Evolutionary conservation across 2,888 invertebrate species (phyloP).

Genomic region (Craniophora ligustri): DNA sequence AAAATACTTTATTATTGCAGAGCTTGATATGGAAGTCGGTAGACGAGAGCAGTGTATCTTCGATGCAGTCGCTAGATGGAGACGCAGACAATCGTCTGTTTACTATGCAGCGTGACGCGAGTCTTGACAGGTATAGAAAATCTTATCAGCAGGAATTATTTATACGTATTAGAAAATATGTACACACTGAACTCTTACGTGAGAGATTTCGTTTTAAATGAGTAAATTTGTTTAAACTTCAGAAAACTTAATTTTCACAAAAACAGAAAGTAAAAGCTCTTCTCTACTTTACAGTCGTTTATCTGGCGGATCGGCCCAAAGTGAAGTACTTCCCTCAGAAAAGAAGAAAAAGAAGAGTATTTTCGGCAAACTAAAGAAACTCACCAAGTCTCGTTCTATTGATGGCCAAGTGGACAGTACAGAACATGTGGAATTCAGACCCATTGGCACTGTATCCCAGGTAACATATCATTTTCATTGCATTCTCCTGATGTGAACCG

Average conservation of each 20-base stretch:
- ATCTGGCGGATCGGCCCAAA: conserved; percentile 95
- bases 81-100: conserved; percentile 89
- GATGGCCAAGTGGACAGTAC: conserved; percentile 90
- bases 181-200: too few species aligned
- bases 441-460: conserved; percentile 88
- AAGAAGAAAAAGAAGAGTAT: conserved; percentile 95
- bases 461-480: conserved; percentile 38
- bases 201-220: too few species aligned
- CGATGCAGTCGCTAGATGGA: conserved; percentile 93
- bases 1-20: conserved; percentile 49
- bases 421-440: conserved; percentile 81
- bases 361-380: conserved; percentile 94
- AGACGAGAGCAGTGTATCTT: conserved; percentile 95
- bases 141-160: too few species aligned
- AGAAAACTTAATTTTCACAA: too few species aligned
- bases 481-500: background rate
- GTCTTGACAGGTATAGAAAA: conserved; percentile 94
- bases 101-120: conserved; percentile 91
- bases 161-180: too few species aligned
- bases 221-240: too few species aligned
- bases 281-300: conserved; percentile 87
- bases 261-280: too few species aligned
- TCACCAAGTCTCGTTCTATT: conserved; percentile 95
- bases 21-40: conserved; percentile 94
- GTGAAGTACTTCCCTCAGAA: conserved; percentile 92